These are phyloP conservation scores for Myiotriccus ornatus DNA, from an alignment of 2,797 vertebrate genomes.

Conservation along the genomic window DNA sequence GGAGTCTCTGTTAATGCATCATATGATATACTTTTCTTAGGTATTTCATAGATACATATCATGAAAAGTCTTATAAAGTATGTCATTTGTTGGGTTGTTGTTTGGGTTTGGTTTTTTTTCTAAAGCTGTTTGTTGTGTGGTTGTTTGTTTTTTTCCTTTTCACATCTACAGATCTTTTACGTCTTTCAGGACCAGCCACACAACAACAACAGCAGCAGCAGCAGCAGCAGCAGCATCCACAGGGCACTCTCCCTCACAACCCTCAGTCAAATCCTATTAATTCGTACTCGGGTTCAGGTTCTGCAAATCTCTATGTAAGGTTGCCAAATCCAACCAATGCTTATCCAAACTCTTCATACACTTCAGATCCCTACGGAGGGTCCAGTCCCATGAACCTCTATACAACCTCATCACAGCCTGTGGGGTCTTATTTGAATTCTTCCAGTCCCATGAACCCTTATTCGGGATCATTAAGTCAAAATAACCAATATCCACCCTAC, in stretches of 20 bases:
- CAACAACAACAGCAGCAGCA: conserved; percentile 48
- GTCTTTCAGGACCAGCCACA: conserved; percentile 72
- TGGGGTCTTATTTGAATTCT: conserved; percentile 86
- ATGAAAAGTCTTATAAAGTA: neutral
- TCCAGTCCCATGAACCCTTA: conserved; percentile 81
- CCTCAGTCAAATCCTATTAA: conserved; percentile 76
- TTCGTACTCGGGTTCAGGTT: conserved; percentile 79
- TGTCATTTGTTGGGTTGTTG: neutral
- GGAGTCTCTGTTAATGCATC: neutral
- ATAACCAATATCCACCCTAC: conserved; percentile 83
- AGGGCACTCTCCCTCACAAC: conserved; percentile 70
- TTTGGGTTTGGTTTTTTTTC: neutral
- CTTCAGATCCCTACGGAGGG: conserved; percentile 80
- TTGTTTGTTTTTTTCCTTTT: conserved; percentile 21
- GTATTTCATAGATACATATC: neutral
- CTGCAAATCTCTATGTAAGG: conserved; percentile 79
- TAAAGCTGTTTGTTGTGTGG: neutral
- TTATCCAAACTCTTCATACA: conserved; percentile 83
- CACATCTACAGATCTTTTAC: conserved; percentile 72
- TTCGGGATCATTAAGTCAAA: conserved; percentile 77
- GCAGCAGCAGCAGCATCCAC: conserved; percentile 47
- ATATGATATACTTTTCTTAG: neutral
- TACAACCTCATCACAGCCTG: conserved; percentile 79
- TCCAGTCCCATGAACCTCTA: conserved; percentile 81
- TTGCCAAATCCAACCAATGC: conserved; percentile 78